Evolutionary conservation across 92 coral and sea anemone species (phyloP).

Genomic region (Heteractis magnifica): DNA sequence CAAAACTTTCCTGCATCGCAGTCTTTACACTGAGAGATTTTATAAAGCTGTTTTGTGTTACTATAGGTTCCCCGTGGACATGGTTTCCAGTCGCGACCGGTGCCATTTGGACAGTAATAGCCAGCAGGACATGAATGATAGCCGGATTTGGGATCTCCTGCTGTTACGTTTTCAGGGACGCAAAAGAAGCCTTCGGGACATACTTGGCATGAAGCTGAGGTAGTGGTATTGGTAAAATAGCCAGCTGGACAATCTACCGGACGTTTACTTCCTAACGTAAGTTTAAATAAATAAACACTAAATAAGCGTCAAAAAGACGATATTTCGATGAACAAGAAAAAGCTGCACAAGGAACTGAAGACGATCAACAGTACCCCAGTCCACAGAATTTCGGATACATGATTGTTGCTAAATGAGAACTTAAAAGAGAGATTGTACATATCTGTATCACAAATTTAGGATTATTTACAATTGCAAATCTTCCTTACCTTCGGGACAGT

Average conservation of each 20-base stretch:
- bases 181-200: conserved; percentile 93
- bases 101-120: conserved; percentile 88
- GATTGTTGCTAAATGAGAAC: no score
- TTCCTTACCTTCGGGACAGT: conserved; percentile 83
- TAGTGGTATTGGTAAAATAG: conserved; percentile 81
- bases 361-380: no score
- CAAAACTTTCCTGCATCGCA: conserved; percentile 90
- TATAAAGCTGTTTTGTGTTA: conserved; percentile 57
- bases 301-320: no score
- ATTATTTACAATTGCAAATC: no score
- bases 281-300: neutral
- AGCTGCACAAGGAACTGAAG: no score
- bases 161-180: conserved; percentile 88
- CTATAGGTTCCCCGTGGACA: conserved; percentile 94
- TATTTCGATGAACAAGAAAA: no score
- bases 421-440: neutral
- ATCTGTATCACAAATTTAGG: no score
- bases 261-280: conserved; percentile 65
- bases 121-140: conserved; percentile 88
- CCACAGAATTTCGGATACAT: no score
- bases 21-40: conserved; percentile 79
- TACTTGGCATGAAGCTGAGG: conserved; percentile 73
- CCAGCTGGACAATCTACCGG: conserved; percentile 83
- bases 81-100: conserved; percentile 92
- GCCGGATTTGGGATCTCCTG: conserved; percentile 91